Conservation (phyloP, 2,113 vertebrate genomes). For the Conger conger region DNA sequence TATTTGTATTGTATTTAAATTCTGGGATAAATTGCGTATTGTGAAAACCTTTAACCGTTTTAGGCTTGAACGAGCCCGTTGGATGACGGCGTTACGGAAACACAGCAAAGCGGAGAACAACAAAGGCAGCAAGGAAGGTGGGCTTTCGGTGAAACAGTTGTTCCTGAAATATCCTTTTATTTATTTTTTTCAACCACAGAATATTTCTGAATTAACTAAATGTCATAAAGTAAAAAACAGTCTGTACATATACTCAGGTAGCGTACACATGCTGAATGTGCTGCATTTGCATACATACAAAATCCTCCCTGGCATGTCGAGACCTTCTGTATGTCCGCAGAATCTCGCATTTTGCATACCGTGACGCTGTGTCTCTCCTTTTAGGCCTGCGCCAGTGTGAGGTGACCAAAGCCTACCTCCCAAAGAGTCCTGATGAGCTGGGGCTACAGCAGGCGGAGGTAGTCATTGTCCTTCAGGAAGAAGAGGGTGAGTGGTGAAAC, state of each 20-base stretch:
- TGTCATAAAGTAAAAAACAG: no score
- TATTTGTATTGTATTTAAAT: no score
- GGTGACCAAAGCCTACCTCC: slow-evolving; percentile 79
- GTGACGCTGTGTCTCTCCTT: not conserved
- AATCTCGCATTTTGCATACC: no score
- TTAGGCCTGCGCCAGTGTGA: slow-evolving; percentile 86
- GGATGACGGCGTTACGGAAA: slow-evolving; percentile 78
- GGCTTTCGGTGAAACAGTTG: not conserved
- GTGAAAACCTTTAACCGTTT: not conserved
- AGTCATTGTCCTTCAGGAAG: slow-evolving; percentile 75
- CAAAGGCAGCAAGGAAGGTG: slow-evolving; percentile 76
- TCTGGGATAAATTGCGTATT: no score
- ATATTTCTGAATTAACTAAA: no score
- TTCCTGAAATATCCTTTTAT: not conserved
- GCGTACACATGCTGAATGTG: no score
- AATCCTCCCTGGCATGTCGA: not conserved
- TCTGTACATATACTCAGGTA: no score
- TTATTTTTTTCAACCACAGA: no score
- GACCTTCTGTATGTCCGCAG: no score
- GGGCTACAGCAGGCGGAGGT: slow-evolving; percentile 86
- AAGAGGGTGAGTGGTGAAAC: slow-evolving; percentile 74
- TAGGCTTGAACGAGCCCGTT: slow-evolving; percentile 86
- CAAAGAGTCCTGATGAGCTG: slow-evolving; percentile 83
- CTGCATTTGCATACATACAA: not conserved
- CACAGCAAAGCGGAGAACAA: slow-evolving; percentile 54